These are phyloP conservation scores for Montipora capricornis DNA, from an alignment of 64 coral and sea anemone species.

Conservation along the genomic window DNA sequence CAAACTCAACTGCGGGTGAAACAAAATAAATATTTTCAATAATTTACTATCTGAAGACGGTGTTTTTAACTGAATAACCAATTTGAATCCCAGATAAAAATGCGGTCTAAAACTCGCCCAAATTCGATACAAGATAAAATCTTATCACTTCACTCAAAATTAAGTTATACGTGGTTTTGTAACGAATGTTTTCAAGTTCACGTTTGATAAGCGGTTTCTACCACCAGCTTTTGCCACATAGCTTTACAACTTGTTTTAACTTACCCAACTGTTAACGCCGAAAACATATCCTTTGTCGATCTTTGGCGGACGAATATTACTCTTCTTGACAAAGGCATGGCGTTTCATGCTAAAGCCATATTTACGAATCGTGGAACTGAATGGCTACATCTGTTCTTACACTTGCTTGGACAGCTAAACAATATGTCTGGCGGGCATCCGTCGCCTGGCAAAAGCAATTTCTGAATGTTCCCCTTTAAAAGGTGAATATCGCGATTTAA, in stretches of 20 bases:
- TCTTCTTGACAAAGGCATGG: constrained; percentile 78
- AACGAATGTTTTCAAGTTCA: background rate
- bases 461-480: background rate
- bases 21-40: constrained; percentile 22
- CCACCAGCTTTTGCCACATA: background rate
- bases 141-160: background rate
- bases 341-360: constrained; percentile 81
- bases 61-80: constrained; percentile 16
- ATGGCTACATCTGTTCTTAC: constrained; percentile 6
- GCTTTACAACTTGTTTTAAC: background rate
- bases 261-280: constrained; percentile 91
- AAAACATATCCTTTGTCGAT: constrained; percentile 72
- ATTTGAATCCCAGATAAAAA: background rate
- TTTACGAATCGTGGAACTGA: background rate
- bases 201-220: background rate
- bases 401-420: background rate
- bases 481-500: background rate
- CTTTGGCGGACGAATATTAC: constrained; percentile 24
- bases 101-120: background rate
- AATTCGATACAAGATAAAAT: background rate
- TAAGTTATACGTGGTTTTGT: background rate
- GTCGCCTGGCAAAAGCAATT: background rate
- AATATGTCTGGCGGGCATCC: background rate
- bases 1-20: background rate
- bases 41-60: background rate